Conservation (phyloP, 2,797 vertebrate species). For the Myotis myotis region DNA sequence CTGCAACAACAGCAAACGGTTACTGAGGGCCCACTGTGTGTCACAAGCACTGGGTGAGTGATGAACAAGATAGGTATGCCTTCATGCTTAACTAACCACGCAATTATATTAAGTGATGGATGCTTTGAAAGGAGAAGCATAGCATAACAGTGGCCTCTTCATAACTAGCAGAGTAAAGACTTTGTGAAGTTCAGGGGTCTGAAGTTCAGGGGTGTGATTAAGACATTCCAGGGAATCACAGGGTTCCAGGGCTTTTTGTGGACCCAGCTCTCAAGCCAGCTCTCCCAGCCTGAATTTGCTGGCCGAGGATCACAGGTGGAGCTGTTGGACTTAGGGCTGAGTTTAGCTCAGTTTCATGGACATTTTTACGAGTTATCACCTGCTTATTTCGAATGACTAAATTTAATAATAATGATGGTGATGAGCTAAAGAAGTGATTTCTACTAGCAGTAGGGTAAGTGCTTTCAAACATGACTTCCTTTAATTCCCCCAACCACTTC, state of each 20-base stretch:
- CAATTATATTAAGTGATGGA: background rate
- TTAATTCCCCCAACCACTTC: conserved; percentile 46
- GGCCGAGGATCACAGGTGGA: background rate
- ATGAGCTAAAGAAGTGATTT: background rate
- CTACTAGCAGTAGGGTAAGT: background rate
- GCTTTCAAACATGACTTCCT: conserved; percentile 65
- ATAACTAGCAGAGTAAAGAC: background rate
- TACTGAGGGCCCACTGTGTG: background rate
- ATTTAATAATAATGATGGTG: background rate
- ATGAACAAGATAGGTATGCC: background rate
- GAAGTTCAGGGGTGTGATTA: background rate
- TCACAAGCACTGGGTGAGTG: background rate
- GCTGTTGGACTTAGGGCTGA: background rate
- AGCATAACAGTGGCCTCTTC: background rate
- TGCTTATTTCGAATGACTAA: background rate
- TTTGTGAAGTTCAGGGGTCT: background rate
- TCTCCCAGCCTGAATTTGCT: background rate
- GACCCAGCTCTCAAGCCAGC: background rate
- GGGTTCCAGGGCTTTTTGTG: background rate
- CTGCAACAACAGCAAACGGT: rapidly evolving
- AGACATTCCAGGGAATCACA: background rate
- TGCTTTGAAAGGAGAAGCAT: background rate
- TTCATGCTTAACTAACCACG: background rate
- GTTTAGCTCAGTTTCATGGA: background rate
- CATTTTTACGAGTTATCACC: background rate